Evolutionary conservation across 1,140 invertebrate genomes (phyloP).

Genomic region (Chrysomallon squamiferum): DNA sequence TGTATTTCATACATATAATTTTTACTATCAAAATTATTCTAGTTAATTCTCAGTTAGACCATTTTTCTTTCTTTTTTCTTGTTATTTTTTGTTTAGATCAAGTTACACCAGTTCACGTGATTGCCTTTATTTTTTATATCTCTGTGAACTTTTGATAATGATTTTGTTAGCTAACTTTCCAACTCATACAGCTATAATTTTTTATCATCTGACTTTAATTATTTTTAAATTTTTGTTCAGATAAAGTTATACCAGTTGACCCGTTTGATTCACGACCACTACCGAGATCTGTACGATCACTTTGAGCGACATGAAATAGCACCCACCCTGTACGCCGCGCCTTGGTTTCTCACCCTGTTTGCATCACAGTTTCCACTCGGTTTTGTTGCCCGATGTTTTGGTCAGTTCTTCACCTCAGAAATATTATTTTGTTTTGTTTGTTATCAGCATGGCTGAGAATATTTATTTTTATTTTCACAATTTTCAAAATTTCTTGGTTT

Average conservation of each 20-base stretch:
- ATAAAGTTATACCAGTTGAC: constrained; percentile 88
- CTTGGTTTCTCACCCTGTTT: constrained; percentile 95
- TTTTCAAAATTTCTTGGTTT: too few species aligned
- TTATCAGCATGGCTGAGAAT: neutral
- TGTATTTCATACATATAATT: too few species aligned
- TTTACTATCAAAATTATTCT: too few species aligned
- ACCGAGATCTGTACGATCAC: constrained; percentile 85
- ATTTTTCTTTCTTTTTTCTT: too few species aligned
- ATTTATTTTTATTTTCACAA: neutral
- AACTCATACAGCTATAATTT: too few species aligned
- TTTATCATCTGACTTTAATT: too few species aligned
- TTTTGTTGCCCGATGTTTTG: constrained; percentile 92
- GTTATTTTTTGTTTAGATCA: too few species aligned
- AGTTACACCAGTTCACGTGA: too few species aligned
- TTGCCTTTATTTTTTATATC: too few species aligned
- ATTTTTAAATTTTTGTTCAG: constrained; percentile 71
- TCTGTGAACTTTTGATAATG: too few species aligned
- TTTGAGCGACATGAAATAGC: constrained; percentile 89
- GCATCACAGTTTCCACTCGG: constrained; percentile 96
- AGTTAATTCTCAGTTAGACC: too few species aligned
- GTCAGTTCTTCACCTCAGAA: constrained; percentile 67
- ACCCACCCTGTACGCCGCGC: constrained; percentile 92
- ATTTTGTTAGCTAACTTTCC: too few species aligned
- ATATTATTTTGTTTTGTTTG: neutral
- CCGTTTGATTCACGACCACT: constrained; percentile 86